Percentiles rank a stretch among this genome's conserved stretches.
phyloP scores from a whole-genome alignment of 2,888 invertebrate species.

The Tenthredo mesomela region DNA sequence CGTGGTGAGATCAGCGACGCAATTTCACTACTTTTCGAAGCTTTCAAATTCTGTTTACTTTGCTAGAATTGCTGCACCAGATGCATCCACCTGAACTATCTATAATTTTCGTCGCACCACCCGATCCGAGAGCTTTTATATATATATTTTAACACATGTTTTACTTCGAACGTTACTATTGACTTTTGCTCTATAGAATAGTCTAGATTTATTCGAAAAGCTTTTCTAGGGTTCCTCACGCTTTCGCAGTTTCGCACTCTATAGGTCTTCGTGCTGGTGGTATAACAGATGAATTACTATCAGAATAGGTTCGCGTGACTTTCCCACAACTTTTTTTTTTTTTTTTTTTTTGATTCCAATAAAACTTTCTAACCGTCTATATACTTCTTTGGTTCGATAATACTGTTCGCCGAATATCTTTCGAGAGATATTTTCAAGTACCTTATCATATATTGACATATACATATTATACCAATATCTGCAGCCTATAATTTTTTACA shows the following conservation, averaged over 20 bases:
- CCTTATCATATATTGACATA: background rate
- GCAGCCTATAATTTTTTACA: background rate
- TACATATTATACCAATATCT: no score
- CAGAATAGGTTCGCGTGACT: slow-evolving; percentile 11
- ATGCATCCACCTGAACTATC: background rate
- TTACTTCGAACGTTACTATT: background rate
- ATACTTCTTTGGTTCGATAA: background rate
- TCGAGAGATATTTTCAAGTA: background rate
- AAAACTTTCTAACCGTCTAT: slow-evolving; percentile 25
- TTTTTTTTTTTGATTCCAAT: slow-evolving; percentile 20
- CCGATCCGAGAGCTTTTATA: background rate
- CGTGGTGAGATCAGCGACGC: slow-evolving; percentile 23
- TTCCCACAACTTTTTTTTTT: background rate
- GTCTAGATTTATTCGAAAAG: slow-evolving; percentile 9
- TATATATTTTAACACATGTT: background rate
- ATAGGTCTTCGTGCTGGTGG: slow-evolving; percentile 7
- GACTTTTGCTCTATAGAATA: background rate
- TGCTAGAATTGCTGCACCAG: background rate
- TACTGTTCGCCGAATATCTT: background rate
- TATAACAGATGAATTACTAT: slow-evolving; percentile 23
- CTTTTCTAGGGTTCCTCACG: slow-evolving; percentile 16
- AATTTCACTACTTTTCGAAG: slow-evolving; percentile 7
- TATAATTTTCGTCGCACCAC: background rate
- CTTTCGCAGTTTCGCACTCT: slow-evolving; percentile 23
- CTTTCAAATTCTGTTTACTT: background rate